Percentiles rank a stretch among this genome's conserved stretches.
Evolutionary conservation across 2,797 vertebrate species (phyloP).

Genomic region (Perodicticus potto): DNA sequence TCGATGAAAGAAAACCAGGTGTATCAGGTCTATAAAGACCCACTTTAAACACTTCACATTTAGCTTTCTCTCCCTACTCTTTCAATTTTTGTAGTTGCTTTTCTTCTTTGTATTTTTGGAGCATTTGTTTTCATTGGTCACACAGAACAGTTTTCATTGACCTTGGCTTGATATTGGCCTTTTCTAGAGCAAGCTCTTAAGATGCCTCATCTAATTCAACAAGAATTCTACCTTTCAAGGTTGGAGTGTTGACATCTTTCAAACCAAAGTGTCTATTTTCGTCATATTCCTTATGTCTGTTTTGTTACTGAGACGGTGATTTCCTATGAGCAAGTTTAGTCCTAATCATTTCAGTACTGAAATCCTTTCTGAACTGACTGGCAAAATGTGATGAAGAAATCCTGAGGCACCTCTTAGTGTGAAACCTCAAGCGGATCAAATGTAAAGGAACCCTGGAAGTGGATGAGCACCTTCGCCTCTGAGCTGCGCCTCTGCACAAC

Average conservation of each 20-base stretch:
- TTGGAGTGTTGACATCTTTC: conserved; percentile 86
- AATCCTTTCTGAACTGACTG: conserved; percentile 89
- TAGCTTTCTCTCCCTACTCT: conserved; percentile 91
- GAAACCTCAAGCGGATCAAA: too few relatives aligned
- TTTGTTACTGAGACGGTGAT: conserved; percentile 94
- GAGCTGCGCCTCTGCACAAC: too few relatives aligned
- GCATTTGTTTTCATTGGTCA: conserved; percentile 90
- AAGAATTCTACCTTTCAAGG: conserved; percentile 79
- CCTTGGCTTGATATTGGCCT: conserved; percentile 73
- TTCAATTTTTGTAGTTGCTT: conserved; percentile 94
- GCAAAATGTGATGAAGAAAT: conserved; percentile 76
- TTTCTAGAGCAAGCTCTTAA: conserved; percentile 86
- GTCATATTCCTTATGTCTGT: conserved; percentile 91
- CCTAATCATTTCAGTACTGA: conserved; percentile 91
- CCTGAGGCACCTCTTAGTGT: neutral
- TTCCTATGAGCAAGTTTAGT: conserved; percentile 92
- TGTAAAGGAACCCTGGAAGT: too few relatives aligned
- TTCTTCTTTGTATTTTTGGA: conserved; percentile 94
- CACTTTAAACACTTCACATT: conserved; percentile 93
- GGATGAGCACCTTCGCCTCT: too few relatives aligned
- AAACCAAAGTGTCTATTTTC: conserved; percentile 90
- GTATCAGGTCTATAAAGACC: conserved; percentile 91
- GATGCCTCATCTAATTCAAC: conserved; percentile 85
- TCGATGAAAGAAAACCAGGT: conserved; percentile 80
- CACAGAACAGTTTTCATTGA: conserved; percentile 29